Evolutionary conservation across 2,113 vertebrate species (phyloP).

Genomic region (Abramis brama): DNA sequence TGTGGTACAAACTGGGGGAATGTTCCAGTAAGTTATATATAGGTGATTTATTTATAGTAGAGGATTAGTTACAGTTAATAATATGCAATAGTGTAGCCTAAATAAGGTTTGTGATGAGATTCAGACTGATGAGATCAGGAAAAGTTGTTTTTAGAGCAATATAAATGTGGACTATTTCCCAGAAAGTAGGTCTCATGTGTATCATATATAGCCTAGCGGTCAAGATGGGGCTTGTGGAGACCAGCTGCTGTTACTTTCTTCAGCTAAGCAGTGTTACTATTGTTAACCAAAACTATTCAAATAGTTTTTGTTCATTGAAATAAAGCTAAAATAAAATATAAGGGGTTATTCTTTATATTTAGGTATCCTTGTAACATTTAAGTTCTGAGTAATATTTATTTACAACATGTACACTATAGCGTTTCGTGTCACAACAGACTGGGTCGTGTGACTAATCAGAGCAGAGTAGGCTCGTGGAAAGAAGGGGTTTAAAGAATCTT

Average conservation of each 20-base stretch:
- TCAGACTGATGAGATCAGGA: background rate
- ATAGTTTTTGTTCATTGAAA: background rate
- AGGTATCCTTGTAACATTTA: too few species aligned
- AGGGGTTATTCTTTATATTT: too few species aligned
- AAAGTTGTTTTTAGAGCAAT: background rate
- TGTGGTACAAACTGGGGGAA: background rate
- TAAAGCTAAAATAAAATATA: background rate
- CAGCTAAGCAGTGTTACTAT: background rate
- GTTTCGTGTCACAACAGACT: too few species aligned
- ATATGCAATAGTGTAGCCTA: background rate
- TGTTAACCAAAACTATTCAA: background rate
- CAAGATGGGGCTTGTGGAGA: background rate
- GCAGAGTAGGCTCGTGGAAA: too few species aligned
- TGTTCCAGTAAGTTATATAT: background rate
- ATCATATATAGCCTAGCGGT: conserved; percentile 11
- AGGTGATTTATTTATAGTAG: background rate
- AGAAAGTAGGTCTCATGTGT: conserved; percentile 40
- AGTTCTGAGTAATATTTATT: too few species aligned
- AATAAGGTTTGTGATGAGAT: background rate
- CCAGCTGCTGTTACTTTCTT: background rate
- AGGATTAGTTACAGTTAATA: background rate
- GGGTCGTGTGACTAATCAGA: too few species aligned
- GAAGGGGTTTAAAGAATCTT: too few species aligned
- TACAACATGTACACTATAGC: too few species aligned
- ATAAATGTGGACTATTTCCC: background rate